A percentile compares a stretch with the other conserved stretches of the same genome.
These are phyloP conservation scores for Chelonus formosanus DNA, from an alignment of 2,888 invertebrate species.

Conservation along the genomic window DNA sequence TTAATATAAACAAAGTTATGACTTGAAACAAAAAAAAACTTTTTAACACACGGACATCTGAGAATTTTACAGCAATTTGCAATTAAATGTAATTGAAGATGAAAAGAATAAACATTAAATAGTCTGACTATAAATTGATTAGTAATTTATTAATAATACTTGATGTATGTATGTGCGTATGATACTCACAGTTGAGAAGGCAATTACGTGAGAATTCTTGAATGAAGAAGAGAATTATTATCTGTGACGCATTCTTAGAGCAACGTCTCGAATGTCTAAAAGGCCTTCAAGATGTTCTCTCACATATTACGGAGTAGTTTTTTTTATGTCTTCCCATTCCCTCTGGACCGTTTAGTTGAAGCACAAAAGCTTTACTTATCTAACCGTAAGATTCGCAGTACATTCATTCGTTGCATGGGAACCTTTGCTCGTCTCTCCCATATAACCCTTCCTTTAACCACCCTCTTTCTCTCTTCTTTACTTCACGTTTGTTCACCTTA, in stretches of 20 bases:
- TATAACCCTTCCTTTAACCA: constrained; percentile 28
- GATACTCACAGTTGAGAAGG: no score
- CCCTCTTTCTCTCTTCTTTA: constrained; percentile 27
- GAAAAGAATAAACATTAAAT: no score
- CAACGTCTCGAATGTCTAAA: constrained; percentile 36
- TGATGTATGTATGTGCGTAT: no score
- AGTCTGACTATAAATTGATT: no score
- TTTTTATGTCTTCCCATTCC: constrained; percentile 33
- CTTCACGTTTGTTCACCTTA: constrained; percentile 57
- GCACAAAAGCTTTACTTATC: constrained; percentile 53
- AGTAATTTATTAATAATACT: no score
- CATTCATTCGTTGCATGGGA: constrained; percentile 49
- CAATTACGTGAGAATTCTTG: constrained; percentile 5
- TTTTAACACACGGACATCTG: no score
- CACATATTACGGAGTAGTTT: constrained; percentile 18
- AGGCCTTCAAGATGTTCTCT: constrained; percentile 26
- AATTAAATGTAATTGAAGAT: no score
- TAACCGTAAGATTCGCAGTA: constrained; percentile 59
- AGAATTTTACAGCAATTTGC: no score
- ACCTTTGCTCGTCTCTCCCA: constrained; percentile 29
- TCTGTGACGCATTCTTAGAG: constrained; percentile 26
- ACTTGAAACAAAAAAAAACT: no score
- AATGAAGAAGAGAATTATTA: constrained; percentile 21
- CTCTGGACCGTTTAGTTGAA: constrained; percentile 32
- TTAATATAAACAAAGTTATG: no score